These are phyloP conservation scores for Bettongia penicillata DNA, from an alignment of 2,113 vertebrate genomes.

Conservation along the genomic window DNA sequence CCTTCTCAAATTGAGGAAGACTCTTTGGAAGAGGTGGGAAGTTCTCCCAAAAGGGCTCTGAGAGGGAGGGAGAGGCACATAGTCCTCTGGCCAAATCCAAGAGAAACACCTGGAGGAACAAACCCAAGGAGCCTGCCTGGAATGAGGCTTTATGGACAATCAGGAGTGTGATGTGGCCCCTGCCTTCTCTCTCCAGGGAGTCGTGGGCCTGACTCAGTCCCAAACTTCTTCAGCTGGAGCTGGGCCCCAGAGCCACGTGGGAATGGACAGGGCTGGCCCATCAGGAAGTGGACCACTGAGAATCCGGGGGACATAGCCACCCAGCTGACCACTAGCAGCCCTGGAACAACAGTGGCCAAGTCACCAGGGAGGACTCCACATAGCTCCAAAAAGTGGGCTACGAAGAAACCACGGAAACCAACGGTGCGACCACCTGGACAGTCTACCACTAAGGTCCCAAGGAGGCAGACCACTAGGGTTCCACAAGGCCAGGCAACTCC, in stretches of 20 bases:
- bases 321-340: background rate
- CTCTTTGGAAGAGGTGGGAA: background rate
- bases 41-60: background rate
- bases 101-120: background rate
- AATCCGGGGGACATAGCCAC: background rate
- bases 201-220: slow-evolving; percentile 62
- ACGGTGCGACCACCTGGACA: background rate
- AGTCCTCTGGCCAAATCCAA: background rate
- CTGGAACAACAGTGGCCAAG: slow-evolving; percentile 26
- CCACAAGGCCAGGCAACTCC: background rate
- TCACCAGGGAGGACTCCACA: slow-evolving; percentile 59
- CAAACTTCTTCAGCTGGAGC: slow-evolving; percentile 77
- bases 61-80: background rate
- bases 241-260: slow-evolving; percentile 64
- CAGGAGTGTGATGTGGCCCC: background rate
- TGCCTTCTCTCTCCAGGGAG: slow-evolving; percentile 24
- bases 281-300: slow-evolving; percentile 37
- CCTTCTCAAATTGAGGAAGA: background rate
- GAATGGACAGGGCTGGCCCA: slow-evolving; percentile 53
- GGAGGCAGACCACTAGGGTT: background rate
- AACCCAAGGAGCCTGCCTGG: background rate
- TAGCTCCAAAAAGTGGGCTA: slow-evolving; percentile 71
- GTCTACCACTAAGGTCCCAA: slow-evolving; percentile 32
- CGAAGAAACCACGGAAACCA: slow-evolving; percentile 52
- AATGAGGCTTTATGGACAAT: no score